Evolutionary conservation across 2,113 vertebrate genomes (phyloP).

Genomic region (Salminus brasiliensis): DNA sequence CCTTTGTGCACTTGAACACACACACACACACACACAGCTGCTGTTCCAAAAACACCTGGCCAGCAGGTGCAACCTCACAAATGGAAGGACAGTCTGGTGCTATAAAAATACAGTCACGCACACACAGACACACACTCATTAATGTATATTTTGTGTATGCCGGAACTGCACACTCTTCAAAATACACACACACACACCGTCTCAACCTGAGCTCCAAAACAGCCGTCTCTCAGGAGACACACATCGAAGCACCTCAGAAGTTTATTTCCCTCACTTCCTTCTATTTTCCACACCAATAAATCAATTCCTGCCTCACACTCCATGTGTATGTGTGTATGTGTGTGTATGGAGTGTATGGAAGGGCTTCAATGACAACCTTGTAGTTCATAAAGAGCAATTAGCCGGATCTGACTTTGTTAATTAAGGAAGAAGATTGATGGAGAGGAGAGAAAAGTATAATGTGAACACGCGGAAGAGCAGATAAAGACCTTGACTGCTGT

Average conservation of each 20-base stretch:
- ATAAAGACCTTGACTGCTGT: not conserved
- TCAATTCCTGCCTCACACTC: slow-evolving; percentile 41
- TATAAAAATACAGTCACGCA: not conserved
- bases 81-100: not conserved
- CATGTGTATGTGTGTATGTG: not conserved
- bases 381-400: slow-evolving; percentile 73
- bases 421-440: slow-evolving; percentile 64
- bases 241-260: not conserved
- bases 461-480: not conserved
- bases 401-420: slow-evolving; percentile 63
- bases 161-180: not conserved
- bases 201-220: not conserved
- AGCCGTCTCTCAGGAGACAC: not conserved
- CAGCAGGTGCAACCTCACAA: slow-evolving; percentile 38
- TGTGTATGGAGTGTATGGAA: slow-evolving; percentile 20
- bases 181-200: not conserved
- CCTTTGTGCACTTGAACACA: slow-evolving; percentile 58
- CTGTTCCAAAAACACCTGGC: slow-evolving; percentile 60
- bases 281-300: slow-evolving; percentile 45
- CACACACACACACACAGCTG: slow-evolving; percentile 52
- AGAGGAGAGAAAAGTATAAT: not conserved
- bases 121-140: not conserved
- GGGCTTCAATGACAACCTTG: slow-evolving; percentile 60
- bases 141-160: not conserved
- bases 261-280: slow-evolving; percentile 7